phyloP scores from a whole-genome alignment of 2,797 vertebrate species.

The Poeciliopsis infans region DNA sequence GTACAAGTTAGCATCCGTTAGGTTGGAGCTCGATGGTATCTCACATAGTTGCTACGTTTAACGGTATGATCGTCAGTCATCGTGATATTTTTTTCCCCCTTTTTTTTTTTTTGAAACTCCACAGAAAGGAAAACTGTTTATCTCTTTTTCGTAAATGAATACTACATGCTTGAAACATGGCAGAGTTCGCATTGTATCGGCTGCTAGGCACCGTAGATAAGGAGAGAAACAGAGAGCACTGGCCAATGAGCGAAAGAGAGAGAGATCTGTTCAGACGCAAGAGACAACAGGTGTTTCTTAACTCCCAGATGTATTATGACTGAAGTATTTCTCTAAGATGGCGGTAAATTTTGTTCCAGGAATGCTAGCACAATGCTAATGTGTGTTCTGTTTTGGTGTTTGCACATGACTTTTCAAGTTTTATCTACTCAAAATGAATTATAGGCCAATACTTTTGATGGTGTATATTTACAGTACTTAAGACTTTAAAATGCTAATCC shows the following conservation, averaged over 20 bases:
- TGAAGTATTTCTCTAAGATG: constrained; percentile 60
- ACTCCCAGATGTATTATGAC: constrained; percentile 45
- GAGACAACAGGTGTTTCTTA: constrained; percentile 35
- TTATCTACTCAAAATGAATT: constrained; percentile 35
- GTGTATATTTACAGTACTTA: constrained; percentile 54
- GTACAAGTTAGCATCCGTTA: constrained; percentile 71
- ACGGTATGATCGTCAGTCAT: constrained; percentile 66
- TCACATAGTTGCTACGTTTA: constrained; percentile 79
- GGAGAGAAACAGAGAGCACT: constrained; percentile 70
- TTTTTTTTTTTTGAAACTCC: constrained; percentile 67
- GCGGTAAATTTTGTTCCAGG: constrained; percentile 66
- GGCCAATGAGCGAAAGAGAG: constrained; percentile 58
- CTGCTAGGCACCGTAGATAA: constrained; percentile 75
- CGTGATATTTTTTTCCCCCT: constrained; percentile 39
- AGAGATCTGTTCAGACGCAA: constrained; percentile 22
- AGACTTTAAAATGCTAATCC: constrained; percentile 32
- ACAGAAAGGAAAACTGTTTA: constrained; percentile 76
- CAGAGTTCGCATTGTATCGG: constrained; percentile 76
- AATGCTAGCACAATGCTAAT: constrained; percentile 44
- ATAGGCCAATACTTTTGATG: constrained; percentile 70
- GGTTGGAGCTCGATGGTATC: constrained; percentile 66
- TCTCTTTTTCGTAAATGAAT: constrained; percentile 83
- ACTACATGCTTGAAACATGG: constrained; percentile 88
- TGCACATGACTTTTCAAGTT: constrained; percentile 42
- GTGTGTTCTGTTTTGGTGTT: constrained; percentile 35